A percentile compares a stretch with the other conserved stretches of the same genome.
phyloP scores from a whole-genome alignment of 2,113 vertebrate species.

The Pseudorhombus dupliciocellatus region DNA sequence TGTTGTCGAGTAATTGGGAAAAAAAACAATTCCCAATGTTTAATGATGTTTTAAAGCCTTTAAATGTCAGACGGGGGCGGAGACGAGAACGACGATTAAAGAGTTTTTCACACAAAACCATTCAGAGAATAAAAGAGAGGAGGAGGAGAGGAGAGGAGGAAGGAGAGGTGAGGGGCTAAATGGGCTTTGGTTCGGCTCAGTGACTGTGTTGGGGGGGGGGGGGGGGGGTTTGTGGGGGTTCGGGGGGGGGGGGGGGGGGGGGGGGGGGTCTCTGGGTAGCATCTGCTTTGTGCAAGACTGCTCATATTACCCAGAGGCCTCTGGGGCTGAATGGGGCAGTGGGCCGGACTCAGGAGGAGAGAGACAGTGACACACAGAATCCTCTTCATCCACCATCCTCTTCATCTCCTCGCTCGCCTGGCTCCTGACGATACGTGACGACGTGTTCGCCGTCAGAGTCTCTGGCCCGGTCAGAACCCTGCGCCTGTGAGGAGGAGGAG shows the following conservation, averaged over 20 bases:
- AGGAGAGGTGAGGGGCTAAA: conserved; percentile 28
- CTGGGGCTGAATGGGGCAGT: conserved; percentile 7
- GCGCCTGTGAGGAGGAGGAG: too few species aligned
- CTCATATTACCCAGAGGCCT: conserved; percentile 58
- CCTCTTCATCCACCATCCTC: too few species aligned
- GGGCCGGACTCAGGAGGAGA: neutral
- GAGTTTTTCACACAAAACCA: neutral
- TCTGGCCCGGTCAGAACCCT: too few species aligned
- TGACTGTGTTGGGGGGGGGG: neutral
- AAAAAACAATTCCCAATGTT: neutral
- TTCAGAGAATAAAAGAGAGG: neutral
- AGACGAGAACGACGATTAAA: neutral
- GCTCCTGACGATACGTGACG: too few species aligned
- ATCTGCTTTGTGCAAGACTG: conserved; percentile 43
- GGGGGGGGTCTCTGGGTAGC: conserved; percentile 13
- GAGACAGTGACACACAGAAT: too few species aligned
- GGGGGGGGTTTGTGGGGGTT: too few species aligned
- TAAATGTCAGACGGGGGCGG: conserved; percentile 14
- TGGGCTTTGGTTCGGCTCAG: conserved; percentile 44
- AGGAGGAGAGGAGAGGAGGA: neutral
- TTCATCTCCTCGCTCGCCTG: too few species aligned
- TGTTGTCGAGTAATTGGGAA: neutral
- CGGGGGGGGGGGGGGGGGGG: neutral
- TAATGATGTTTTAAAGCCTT: neutral
- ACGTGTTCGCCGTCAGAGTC: too few species aligned